phyloP scores from a whole-genome alignment of 2,888 invertebrate genomes.

The Molanna angustata region DNA sequence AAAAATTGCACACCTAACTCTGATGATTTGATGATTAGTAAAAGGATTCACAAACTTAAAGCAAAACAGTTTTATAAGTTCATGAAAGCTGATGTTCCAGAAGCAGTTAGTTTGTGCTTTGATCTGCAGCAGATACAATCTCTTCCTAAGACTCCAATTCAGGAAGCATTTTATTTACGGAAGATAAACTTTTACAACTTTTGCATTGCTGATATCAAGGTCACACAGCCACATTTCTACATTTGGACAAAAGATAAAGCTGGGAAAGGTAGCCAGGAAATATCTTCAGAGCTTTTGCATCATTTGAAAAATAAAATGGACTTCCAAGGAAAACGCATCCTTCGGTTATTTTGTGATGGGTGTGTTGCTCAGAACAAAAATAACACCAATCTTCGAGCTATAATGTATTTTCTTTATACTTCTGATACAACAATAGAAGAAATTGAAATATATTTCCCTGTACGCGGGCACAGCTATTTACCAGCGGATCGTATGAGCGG shows the following conservation, averaged over 20 bases:
- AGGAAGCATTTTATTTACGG: no score
- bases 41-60: no score
- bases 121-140: not conserved
- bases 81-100: not conserved
- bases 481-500: no score
- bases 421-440: no score
- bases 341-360: not conserved
- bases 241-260: not conserved
- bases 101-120: not conserved
- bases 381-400: no score
- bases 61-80: not conserved
- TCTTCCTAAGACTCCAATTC: not conserved
- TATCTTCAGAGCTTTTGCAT: not conserved
- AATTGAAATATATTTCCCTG: no score
- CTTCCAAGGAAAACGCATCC: not conserved
- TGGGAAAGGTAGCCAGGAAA: not conserved
- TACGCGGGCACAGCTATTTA: no score
- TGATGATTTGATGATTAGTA: no score
- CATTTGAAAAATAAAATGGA: not conserved
- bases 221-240: not conserved
- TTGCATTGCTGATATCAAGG: no score
- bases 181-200: no score
- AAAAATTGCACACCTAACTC: no score
- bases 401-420: no score
- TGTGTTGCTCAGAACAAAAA: not conserved